Base-by-base conservation (phyloP, 2,797 vertebrate genomes). In the Gambelia wislizenii region DNA sequence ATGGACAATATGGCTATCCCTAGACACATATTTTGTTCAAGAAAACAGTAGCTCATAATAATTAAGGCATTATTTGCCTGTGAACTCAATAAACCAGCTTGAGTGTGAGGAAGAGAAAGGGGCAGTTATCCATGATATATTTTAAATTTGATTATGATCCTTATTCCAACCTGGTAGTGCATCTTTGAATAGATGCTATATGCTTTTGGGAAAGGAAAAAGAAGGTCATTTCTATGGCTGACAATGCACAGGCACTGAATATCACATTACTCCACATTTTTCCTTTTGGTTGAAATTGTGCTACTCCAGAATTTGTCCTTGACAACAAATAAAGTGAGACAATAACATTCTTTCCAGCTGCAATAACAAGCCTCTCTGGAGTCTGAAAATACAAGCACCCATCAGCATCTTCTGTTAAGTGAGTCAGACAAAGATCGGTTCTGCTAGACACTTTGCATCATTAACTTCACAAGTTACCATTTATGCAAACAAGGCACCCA, bases 241-340 rank as follows among this genome's bases (percentile, higher is more conserved):
- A 91, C 94, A 96, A 86, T 2, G 27, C 87, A 8, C 42, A 90
- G 49, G 72, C 39, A 42, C 2, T 59, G 36, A 75, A 56, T 74
- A 75, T 42, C 39, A 33, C 4, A 59, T 75, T 44, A 12, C 25
- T 59, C 6, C 83, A 75, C 52, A 39, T 16, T 56, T 52, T 52
- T 42, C 1, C 44, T 69, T 72, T 75, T 16, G 30, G 16, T 22
- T 76, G 52, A 93, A 94, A 94, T n/a, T 0, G 27, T 12, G 52
- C 92, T 12, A 54, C 91, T 93, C 84, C 78, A 69, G 52, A 93
- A 92, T 94, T 93, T 94, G 81, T 90, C 90, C 67, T 93, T 94
- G 47, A 90, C 77, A 18, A 33, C 33, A 80, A 27, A 67, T 13
- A 22, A 93, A 94, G 86, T 78, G 59, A 95, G 91, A 85, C 44